Percentiles rank a stretch among this genome's conserved stretches.
phyloP scores from a whole-genome alignment of 2,888 invertebrate genomes.

The Scaptomyza flava region DNA sequence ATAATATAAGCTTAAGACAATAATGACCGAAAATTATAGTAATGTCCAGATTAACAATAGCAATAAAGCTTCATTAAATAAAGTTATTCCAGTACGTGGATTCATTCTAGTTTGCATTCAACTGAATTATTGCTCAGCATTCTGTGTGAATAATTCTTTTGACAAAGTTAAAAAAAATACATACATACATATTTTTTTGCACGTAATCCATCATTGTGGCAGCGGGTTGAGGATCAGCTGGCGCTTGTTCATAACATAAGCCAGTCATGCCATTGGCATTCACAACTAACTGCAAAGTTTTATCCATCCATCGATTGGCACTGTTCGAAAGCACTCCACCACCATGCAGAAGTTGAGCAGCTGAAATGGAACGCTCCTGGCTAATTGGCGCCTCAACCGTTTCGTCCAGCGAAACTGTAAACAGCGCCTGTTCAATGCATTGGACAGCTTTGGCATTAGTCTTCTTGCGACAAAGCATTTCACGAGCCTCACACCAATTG shows the following conservation, averaged over 20 bases:
- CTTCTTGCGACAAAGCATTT: slow-evolving; percentile 85
- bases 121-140: background rate
- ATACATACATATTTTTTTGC: slow-evolving; percentile 89
- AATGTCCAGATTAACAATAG: no score
- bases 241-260: slow-evolving; percentile 95
- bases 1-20: no score
- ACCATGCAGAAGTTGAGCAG: slow-evolving; percentile 92
- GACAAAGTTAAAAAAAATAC: background rate
- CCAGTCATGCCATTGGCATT: slow-evolving; percentile 92
- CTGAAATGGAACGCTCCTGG: slow-evolving; percentile 85
- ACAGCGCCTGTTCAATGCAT: slow-evolving; percentile 90
- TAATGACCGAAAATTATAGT: no score
- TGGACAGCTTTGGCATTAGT: slow-evolving; percentile 86
- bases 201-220: slow-evolving; percentile 93
- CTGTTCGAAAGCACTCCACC: slow-evolving; percentile 90
- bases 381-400: slow-evolving; percentile 82
- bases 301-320: slow-evolving; percentile 97
- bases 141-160: background rate
- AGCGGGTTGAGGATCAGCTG: slow-evolving; percentile 96
- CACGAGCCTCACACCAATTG: slow-evolving; percentile 90
- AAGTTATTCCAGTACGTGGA: no score
- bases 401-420: slow-evolving; percentile 92
- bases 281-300: slow-evolving; percentile 94
- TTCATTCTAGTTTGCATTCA: no score
- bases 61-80: no score